phyloP scores from a whole-genome alignment of 2,113 vertebrate genomes.

The human region GRCh38 chr5:127039501-127040000 shows the following conservation, averaged over 20 bases:
- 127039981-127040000: background rate
- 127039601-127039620: background rate
- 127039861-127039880: slow-evolving; percentile 8
- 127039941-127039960: background rate
- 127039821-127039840: background rate
- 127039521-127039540: background rate
- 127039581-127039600: background rate
- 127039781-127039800: background rate
- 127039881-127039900: background rate
- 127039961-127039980: background rate
- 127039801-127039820: too few species aligned
- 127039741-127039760: background rate
- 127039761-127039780: background rate
- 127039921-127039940: background rate
- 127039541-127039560: background rate
- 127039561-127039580: background rate
- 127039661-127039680: slow-evolving; percentile 25
- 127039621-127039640: background rate
- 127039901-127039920: background rate
- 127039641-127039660: background rate
- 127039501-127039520: background rate
- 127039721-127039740: background rate
- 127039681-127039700: background rate
- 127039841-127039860: background rate
- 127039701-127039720: background rate